Base-by-base conservation (phyloP, 2,888 invertebrate species). In the Leucophenga maculata region DNA sequence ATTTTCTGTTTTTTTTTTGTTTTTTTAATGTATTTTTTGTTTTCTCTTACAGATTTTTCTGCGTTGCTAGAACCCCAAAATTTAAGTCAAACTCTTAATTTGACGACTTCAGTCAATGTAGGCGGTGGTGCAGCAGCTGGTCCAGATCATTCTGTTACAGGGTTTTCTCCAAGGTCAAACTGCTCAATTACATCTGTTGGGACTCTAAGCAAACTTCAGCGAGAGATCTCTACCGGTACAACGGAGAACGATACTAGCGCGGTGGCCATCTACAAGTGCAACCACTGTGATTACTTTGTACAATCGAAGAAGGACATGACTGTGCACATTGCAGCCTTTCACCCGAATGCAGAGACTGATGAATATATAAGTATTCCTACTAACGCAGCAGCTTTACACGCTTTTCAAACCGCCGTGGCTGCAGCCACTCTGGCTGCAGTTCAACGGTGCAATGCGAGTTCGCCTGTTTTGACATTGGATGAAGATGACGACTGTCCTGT, bases 181-280 rank as follows among this genome's bases (percentile, higher is more conserved):
- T 77, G 74, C 50, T 78, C 81, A 8, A 18, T 59, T 6, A 75
- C 78, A 16, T 71, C 74, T 2, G 69, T 72, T 50, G 73, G 73
- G 39, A 80, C 77, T 20, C 50, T 50, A 6, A 46, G 50, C 48
- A n/a, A 70, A 67, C 65, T 65, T 9, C 73, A 22, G n/a, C 64
- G 59, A 22, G 70, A 6, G n/a, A 6, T 59, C 55, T 71, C 75
- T 9, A 75, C 74, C 11, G 67, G 31, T 20, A 39, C 6, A n/a
- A 6, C 39, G 8, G 39, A 39, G 1, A 39, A 9, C 39, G 39
- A 32, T 11, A 46, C 32, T 26, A 16, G 16, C 13, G 91, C 85
- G 91, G 1, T 22, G 55, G 90, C 86, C 14, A 83, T 89, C 22
- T 86, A 84, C 57, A 89, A 88, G 72, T 89, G 89, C 72, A 88